phyloP scores from a whole-genome alignment of 2,888 invertebrate species.

The Hyposoter didymator region DNA sequence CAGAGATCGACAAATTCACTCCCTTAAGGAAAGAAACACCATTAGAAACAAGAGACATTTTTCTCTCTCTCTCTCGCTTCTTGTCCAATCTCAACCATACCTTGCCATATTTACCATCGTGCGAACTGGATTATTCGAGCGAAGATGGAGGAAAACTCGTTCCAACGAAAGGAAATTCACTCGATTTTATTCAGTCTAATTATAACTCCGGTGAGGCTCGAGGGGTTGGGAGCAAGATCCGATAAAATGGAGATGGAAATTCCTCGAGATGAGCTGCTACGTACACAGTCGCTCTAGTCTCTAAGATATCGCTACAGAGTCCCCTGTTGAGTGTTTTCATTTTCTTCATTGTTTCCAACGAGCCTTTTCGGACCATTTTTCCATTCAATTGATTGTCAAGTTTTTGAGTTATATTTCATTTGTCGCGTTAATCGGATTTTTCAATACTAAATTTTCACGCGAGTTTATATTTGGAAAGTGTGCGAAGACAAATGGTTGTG shows the following conservation, averaged over 20 bases:
- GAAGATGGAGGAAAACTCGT: background rate
- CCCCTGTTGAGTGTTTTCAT: background rate
- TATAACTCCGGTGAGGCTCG: background rate
- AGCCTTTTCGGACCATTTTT: background rate
- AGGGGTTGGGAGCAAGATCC: background rate
- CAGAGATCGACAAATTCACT: background rate
- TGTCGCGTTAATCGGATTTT: too few relatives aligned
- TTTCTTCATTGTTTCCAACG: too few relatives aligned
- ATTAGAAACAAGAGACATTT: background rate
- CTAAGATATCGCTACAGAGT: background rate
- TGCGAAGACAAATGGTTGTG: background rate
- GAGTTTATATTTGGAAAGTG: background rate
- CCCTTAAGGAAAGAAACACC: background rate
- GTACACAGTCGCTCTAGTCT: background rate
- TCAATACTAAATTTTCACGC: background rate
- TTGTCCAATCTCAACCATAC: background rate
- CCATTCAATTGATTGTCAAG: background rate
- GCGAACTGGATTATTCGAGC: background rate
- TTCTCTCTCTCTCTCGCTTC: too few relatives aligned
- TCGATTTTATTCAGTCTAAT: slow-evolving; percentile 1
- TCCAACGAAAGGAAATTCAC: slow-evolving; percentile 1
- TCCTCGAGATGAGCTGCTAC: background rate
- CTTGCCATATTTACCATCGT: background rate
- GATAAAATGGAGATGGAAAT: slow-evolving; percentile 1
- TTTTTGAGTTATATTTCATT: too few relatives aligned